Conservation (phyloP, 2,888 invertebrate species). For the Apotomis turbidana region DNA sequence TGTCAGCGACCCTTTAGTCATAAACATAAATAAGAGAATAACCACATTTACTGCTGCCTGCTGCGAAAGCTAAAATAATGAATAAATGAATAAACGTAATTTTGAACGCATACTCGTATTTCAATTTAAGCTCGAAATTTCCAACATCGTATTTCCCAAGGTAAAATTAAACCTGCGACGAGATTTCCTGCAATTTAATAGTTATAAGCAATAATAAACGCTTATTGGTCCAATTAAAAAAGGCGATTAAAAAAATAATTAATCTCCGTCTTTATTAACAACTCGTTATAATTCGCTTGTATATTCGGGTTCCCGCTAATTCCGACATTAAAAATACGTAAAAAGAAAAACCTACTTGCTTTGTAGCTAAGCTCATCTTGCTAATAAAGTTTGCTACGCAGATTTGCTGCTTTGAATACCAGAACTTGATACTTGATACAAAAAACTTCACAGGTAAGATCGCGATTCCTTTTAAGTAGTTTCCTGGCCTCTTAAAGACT, state of each 20-base stretch:
- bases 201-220: neutral
- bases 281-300: conserved; percentile 10
- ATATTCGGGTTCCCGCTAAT: conserved; percentile 7
- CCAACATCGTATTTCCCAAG: neutral
- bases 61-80: too few relatives aligned
- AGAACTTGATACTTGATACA: neutral
- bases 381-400: conserved; percentile 1
- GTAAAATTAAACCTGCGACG: neutral
- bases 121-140: neutral
- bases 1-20: too few relatives aligned
- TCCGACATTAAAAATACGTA: neutral
- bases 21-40: too few relatives aligned
- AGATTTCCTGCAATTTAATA: neutral
- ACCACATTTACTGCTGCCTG: too few relatives aligned
- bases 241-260: neutral
- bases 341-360: neutral
- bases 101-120: neutral
- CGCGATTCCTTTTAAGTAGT: conserved; percentile 13
- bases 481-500: conserved; percentile 10
- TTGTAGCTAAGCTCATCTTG: conserved; percentile 2
- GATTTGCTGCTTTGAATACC: neutral
- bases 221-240: neutral
- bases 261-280: conserved; percentile 11
- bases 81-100: too few relatives aligned
- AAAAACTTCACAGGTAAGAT: conserved; percentile 11